phyloP scores from a whole-genome alignment of 2,797 vertebrate genomes.

The Spatula clypeata region DNA sequence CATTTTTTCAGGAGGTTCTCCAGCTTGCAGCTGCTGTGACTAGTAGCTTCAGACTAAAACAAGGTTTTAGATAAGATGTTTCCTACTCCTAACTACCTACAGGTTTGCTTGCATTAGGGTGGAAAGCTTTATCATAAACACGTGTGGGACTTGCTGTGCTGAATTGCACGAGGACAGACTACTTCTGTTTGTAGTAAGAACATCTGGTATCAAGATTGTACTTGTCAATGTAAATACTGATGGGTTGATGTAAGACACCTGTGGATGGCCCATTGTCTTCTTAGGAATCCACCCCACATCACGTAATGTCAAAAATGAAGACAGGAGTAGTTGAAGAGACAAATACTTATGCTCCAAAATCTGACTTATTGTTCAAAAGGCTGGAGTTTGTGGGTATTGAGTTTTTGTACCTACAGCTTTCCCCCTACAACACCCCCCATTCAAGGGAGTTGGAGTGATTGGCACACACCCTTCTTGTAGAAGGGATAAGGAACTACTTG shows the following conservation, averaged over 20 bases:
- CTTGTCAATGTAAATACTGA: constrained; percentile 14
- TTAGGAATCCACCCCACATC: constrained; percentile 11
- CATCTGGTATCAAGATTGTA: constrained; percentile 43
- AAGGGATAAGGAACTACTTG: not conserved
- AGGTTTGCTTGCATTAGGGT: not conserved
- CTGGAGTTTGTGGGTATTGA: not conserved
- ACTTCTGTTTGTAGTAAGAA: not conserved
- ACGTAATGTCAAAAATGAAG: not conserved
- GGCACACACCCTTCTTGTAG: not conserved
- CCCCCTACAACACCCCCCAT: not conserved
- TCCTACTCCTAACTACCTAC: not conserved
- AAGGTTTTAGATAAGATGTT: not conserved
- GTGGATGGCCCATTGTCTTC: constrained; percentile 5
- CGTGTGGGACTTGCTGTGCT: not conserved
- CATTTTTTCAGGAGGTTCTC: accelerated
- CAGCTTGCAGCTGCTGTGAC: not conserved
- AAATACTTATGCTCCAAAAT: not conserved
- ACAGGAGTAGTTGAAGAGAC: constrained; percentile 14
- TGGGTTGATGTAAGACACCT: constrained; percentile 48
- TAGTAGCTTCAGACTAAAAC: not conserved
- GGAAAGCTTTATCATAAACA: not conserved
- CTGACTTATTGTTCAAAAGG: not conserved
- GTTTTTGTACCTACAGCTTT: not conserved
- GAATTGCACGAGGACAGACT: not conserved
- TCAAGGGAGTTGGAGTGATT: not conserved